Conservation (phyloP, 2,888 invertebrate species). For the Tetrapedia diversipes region DNA sequence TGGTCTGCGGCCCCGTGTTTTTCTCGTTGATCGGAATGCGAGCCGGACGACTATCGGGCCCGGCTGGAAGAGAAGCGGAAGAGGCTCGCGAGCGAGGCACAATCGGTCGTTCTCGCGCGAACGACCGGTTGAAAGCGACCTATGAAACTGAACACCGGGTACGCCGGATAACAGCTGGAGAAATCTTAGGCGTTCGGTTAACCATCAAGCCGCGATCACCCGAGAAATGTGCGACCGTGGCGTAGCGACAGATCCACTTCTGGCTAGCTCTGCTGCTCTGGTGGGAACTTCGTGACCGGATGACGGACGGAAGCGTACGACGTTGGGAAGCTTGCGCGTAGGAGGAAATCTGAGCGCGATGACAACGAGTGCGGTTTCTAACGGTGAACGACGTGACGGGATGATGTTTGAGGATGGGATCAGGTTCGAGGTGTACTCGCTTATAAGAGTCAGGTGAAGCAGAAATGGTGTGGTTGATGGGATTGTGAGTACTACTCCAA, state of each 20-base stretch:
- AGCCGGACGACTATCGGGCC: constrained; percentile 29
- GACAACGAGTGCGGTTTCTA: neutral
- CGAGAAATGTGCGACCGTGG: constrained; percentile 71
- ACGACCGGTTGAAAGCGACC: constrained; percentile 44
- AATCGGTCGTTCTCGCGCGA: constrained; percentile 44
- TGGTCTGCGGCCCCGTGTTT: constrained; percentile 71
- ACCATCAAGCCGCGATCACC: constrained; percentile 66
- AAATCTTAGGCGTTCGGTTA: constrained; percentile 73
- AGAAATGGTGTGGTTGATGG: no score
- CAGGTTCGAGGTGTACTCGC: no score
- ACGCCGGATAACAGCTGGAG: constrained; percentile 66
- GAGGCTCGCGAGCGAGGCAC: constrained; percentile 20
- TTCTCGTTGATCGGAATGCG: constrained; percentile 76
- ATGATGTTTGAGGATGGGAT: no score
- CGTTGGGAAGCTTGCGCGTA: neutral
- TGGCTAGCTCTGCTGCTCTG: constrained; percentile 23
- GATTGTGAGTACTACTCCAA: no score
- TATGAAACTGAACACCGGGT: constrained; percentile 72
- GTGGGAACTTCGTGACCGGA: constrained; percentile 53
- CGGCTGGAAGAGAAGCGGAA: constrained; percentile 43
- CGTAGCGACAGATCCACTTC: constrained; percentile 58
- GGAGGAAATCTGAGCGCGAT: neutral
- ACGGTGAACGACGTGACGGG: no score
- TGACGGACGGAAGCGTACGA: neutral
- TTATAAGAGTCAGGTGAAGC: no score